These are phyloP conservation scores for Andricus curvator DNA, from an alignment of 2,888 invertebrate genomes.

Conservation along the genomic window DNA sequence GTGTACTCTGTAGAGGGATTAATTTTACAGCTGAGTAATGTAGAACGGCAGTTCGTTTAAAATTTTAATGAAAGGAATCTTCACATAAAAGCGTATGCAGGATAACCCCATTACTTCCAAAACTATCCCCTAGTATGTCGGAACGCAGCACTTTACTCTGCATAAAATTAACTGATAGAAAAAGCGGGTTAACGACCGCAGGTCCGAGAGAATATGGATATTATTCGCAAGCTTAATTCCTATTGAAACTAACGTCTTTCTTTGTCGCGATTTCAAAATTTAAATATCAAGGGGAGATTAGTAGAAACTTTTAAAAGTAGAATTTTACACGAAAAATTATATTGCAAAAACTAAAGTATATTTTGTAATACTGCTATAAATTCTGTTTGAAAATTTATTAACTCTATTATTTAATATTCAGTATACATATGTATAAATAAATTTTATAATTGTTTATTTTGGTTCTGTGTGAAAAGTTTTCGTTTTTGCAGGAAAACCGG, in stretches of 20 bases:
- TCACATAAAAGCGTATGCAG: slow-evolving; percentile 56
- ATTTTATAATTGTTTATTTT: too few relatives aligned
- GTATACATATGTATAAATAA: too few relatives aligned
- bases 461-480: too few relatives aligned
- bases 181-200: slow-evolving; percentile 41
- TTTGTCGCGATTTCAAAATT: background rate
- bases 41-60: slow-evolving; percentile 54
- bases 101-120: slow-evolving; percentile 59
- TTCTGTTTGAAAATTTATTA: too few relatives aligned
- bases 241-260: background rate
- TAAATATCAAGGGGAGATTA: background rate
- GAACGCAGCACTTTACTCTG: slow-evolving; percentile 44
- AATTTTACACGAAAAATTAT: too few relatives aligned
- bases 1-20: slow-evolving; percentile 43
- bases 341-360: too few relatives aligned
- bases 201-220: slow-evolving; percentile 10
- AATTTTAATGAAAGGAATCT: slow-evolving; percentile 61
- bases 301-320: background rate
- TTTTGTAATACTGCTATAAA: too few relatives aligned
- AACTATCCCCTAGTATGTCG: slow-evolving; percentile 48
- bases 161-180: slow-evolving; percentile 47
- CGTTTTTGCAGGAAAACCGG: too few relatives aligned
- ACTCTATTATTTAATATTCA: too few relatives aligned
- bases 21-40: slow-evolving; percentile 57
- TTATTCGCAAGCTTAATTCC: slow-evolving; percentile 1